phyloP scores from a whole-genome alignment of 2,797 vertebrate genomes.

The Pangasius krempfi region DNA sequence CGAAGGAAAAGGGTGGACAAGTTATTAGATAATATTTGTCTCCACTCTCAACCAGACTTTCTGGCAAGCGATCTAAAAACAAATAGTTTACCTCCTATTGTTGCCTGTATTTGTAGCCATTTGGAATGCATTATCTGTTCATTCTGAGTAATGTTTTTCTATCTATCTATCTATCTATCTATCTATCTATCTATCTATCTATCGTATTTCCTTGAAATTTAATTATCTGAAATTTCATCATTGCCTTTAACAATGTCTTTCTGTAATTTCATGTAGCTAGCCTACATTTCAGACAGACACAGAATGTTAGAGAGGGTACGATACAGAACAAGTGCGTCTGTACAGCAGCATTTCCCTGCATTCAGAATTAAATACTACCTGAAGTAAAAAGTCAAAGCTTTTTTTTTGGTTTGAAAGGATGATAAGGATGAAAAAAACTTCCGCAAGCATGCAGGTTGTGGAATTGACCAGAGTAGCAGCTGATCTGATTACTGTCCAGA shows the following conservation, averaged over 20 bases:
- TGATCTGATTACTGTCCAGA: conserved; percentile 38
- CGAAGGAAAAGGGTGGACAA: background rate
- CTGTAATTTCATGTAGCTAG: background rate
- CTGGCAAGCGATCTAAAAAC: background rate
- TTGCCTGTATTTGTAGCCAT: background rate
- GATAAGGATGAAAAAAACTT: background rate
- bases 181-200: background rate
- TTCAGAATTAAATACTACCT: background rate
- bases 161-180: background rate
- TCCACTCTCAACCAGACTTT: background rate
- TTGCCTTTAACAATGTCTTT: background rate
- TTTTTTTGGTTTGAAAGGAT: background rate
- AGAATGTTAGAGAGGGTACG: background rate
- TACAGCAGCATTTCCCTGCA: background rate
- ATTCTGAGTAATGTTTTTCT: background rate
- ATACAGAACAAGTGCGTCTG: background rate
- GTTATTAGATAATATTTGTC: background rate
- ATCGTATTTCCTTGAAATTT: background rate
- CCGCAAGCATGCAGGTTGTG: conserved; percentile 5
- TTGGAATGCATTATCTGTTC: background rate
- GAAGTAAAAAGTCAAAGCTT: background rate
- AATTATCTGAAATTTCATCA: background rate
- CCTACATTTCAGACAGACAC: background rate
- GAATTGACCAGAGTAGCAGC: conserved; percentile 21
- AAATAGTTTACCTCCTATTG: background rate